Evolutionary conservation across 2,888 invertebrate genomes (phyloP).

Genomic region (Timema podura): DNA sequence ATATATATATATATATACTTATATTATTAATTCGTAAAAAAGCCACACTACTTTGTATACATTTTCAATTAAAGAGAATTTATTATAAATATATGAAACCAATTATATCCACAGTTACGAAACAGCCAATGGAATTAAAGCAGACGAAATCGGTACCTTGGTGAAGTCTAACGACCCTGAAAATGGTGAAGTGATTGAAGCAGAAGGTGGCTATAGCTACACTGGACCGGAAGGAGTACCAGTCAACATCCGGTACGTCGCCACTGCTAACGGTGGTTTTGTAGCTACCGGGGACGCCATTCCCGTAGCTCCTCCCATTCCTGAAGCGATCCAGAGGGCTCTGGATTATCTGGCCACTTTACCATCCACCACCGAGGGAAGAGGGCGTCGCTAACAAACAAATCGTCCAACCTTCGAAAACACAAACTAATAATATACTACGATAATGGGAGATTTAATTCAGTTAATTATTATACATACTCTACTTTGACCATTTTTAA

Average conservation of each 20-base stretch:
- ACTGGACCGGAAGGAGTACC: slow-evolving; percentile 25
- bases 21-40: too few relatives aligned
- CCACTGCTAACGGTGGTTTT: slow-evolving; percentile 35
- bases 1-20: too few relatives aligned
- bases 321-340: slow-evolving; percentile 65
- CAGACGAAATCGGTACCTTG: slow-evolving; percentile 27
- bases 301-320: slow-evolving; percentile 78
- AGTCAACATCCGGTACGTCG: slow-evolving; percentile 30
- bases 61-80: too few relatives aligned
- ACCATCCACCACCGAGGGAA: not conserved
- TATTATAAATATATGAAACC: too few relatives aligned
- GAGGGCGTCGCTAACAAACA: not conserved
- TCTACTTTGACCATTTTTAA: too few relatives aligned
- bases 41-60: too few relatives aligned
- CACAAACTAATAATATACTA: too few relatives aligned
- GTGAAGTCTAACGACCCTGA: slow-evolving; percentile 24
- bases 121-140: slow-evolving; percentile 29
- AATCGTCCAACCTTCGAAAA: too few relatives aligned
- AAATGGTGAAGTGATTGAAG: slow-evolving; percentile 26
- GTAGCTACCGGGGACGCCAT: slow-evolving; percentile 61
- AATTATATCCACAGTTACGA: slow-evolving; percentile 23
- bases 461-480: too few relatives aligned
- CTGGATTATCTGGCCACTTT: slow-evolving; percentile 53
- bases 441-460: too few relatives aligned
- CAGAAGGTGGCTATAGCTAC: slow-evolving; percentile 26